phyloP scores from a whole-genome alignment of 1,140 invertebrate species.

The Zeugodacus cucurbitae region DNA sequence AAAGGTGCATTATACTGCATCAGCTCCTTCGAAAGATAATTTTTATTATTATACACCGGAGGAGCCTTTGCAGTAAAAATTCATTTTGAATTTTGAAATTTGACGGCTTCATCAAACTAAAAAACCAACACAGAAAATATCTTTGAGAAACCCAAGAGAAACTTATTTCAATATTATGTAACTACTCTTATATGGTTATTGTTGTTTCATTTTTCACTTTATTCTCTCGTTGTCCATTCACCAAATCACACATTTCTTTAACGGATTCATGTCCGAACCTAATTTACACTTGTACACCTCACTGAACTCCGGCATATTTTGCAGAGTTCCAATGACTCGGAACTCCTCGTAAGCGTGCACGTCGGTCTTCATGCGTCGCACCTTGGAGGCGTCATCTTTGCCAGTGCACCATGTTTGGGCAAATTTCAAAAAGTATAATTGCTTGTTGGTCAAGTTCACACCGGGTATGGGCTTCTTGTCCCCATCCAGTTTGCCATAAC shows the following conservation, averaged over 20 bases:
- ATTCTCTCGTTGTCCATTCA: constrained; percentile 41
- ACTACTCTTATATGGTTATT: not conserved
- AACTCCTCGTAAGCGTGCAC: constrained; percentile 67
- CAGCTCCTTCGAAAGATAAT: not conserved
- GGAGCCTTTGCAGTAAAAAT: not conserved
- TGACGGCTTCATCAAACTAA: not conserved
- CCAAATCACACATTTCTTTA: constrained; percentile 71
- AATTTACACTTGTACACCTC: constrained; percentile 72
- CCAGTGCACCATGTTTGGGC: constrained; percentile 70
- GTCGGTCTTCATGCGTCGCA: constrained; percentile 54
- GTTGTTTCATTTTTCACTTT: not conserved
- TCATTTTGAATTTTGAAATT: no score
- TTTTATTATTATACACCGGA: not conserved
- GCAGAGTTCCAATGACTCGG: constrained; percentile 75
- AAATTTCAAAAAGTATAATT: constrained; percentile 72
- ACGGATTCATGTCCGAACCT: constrained; percentile 75
- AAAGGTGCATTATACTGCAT: not conserved
- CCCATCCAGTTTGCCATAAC: constrained; percentile 63
- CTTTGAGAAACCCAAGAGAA: no score
- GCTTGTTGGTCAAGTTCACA: constrained; percentile 69
- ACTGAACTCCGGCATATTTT: constrained; percentile 75
- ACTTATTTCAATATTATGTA: not conserved
- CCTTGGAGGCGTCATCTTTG: constrained; percentile 65
- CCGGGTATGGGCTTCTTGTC: constrained; percentile 68
- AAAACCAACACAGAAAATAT: not conserved